These are phyloP conservation scores for Caenorhabditis becei DNA, from an alignment of 2,888 invertebrate species.

Conservation along the genomic window DNA sequence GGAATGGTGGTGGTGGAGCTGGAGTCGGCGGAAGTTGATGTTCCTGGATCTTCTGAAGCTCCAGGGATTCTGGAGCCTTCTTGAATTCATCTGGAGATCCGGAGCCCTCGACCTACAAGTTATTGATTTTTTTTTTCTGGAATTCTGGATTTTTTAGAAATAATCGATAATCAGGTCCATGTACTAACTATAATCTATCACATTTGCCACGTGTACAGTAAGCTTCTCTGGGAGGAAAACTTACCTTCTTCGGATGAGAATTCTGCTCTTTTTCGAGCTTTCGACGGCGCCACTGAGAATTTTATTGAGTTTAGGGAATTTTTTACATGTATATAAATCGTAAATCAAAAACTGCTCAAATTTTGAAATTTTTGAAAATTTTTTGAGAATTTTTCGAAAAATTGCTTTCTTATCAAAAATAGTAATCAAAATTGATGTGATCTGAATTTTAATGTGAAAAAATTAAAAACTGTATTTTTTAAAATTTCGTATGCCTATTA, in stretches of 20 bases:
- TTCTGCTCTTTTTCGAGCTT: slow-evolving; percentile 61
- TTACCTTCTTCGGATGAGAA: slow-evolving; percentile 35
- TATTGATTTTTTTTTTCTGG: background rate
- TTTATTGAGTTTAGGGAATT: background rate
- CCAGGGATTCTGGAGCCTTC: slow-evolving; percentile 14
- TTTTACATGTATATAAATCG: too few relatives aligned
- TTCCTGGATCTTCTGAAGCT: slow-evolving; percentile 16
- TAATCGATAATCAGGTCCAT: background rate
- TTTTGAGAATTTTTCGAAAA: background rate
- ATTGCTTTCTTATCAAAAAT: background rate
- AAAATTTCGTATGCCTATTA: too few relatives aligned
- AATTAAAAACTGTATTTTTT: too few relatives aligned
- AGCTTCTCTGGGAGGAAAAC: slow-evolving; percentile 10
- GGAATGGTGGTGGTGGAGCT: slow-evolving; percentile 66
- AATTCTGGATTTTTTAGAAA: too few relatives aligned
- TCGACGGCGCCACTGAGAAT: slow-evolving; percentile 61
- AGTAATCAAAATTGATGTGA: too few relatives aligned
- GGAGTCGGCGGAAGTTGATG: slow-evolving; percentile 61
- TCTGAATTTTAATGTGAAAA: too few relatives aligned
- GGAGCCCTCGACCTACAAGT: slow-evolving; percentile 62
- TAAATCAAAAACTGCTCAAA: too few relatives aligned
- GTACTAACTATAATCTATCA: too few relatives aligned
- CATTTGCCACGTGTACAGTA: background rate
- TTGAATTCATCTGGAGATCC: slow-evolving; percentile 50
- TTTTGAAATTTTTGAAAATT: background rate